Base-by-base conservation (phyloP, 1,140 invertebrate species). In the Philotrypesis tridentata region DNA sequence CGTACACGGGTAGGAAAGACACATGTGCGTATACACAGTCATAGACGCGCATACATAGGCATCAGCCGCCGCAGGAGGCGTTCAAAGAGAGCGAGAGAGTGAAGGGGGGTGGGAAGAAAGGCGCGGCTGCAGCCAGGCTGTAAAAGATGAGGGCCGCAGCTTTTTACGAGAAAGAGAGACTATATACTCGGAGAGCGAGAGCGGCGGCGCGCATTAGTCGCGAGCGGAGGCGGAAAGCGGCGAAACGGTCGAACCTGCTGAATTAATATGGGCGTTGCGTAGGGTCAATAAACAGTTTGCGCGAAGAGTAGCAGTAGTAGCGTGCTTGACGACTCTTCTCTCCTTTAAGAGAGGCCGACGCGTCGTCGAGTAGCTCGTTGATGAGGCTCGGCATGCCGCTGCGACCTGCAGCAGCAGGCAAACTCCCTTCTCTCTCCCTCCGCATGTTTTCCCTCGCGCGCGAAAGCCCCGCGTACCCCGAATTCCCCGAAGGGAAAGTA, bases 271-370 rank as follows among this genome's bases (percentile, higher is more conserved):
- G 63, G 63, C 63, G 63, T 27, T 65, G 63, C 25, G 27, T 29
- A 65, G 63, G 48, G 63, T 65, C 63, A 29, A 65, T 65, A 65
- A 65, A 65, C 63, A 65, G 63, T 65, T 65, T 65, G 27, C 27
- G n/a, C n/a, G 40, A 14, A 17, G 40, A 43, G 17, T 43, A 43
- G 40, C 12, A 43, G 40, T 11, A 12, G n/a, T n/a, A 8, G 40
- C 7, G 40, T 2, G 40, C 40, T 43, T 14, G 40, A 43, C 40
- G 48, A 55, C 48, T 55, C 25, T 65, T 29, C 63, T 65, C 27
- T 17, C 63, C 11, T 25, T 29, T 65, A 17, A 29, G 23, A 29
- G 23, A 12, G 17, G 63, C 63, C 27, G 23, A 27, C 17, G 27
- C 25, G 63, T 25, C 63, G 23, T 25, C 63, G 23, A 65, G 27